These are phyloP conservation scores for Rousettus leschenaultii DNA, from an alignment of 2,113 vertebrate genomes.

Conservation along the genomic window DNA sequence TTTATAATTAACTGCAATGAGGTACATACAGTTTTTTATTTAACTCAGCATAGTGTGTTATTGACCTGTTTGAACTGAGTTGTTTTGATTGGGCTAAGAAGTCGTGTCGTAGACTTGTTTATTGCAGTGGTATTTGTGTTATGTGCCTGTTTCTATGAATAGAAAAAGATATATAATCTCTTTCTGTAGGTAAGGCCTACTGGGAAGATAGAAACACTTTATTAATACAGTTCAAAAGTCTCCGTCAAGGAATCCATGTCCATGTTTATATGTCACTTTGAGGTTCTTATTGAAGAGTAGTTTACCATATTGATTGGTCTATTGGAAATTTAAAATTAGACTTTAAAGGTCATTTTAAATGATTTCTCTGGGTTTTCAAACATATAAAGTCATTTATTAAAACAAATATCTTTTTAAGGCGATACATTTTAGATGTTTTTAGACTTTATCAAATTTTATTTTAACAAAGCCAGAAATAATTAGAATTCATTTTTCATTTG, in stretches of 20 bases:
- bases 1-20: background rate
- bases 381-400: background rate
- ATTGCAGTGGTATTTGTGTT: background rate
- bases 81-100: background rate
- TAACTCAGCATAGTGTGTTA: background rate
- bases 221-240: background rate
- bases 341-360: background rate
- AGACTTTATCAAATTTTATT: background rate
- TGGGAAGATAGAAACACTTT: background rate
- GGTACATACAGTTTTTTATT: background rate
- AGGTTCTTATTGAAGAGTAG: background rate
- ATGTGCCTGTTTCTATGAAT: background rate
- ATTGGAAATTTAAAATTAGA: constrained; percentile 15
- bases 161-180: background rate
- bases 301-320: background rate
- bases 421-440: background rate
- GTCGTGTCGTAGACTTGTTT: background rate
- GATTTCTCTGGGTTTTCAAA: background rate
- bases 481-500: background rate
- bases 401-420: background rate
- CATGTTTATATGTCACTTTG: background rate
- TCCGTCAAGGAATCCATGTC: background rate
- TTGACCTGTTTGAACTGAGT: background rate
- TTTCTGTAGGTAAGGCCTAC: background rate
- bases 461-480: background rate